phyloP scores from a whole-genome alignment of 2,797 vertebrate species.

The Ctenopoma multispine region DNA sequence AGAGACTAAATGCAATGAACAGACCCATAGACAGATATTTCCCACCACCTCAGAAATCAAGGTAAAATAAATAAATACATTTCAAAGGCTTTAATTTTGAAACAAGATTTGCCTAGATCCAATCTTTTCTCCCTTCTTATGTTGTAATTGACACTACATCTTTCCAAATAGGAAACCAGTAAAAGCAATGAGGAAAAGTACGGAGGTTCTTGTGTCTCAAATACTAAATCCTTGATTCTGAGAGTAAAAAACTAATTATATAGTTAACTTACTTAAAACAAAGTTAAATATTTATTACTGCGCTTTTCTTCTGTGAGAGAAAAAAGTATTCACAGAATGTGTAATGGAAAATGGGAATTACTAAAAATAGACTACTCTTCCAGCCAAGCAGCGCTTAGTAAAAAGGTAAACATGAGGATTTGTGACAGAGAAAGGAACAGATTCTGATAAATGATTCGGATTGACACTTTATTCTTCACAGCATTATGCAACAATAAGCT shows the following conservation, averaged over 20 bases:
- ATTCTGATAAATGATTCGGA: constrained; percentile 31
- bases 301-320: not conserved
- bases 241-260: not conserved
- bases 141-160: not conserved
- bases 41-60: no score
- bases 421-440: constrained; percentile 4
- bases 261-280: constrained; percentile 7
- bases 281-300: not conserved
- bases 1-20: no score
- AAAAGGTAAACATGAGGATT: constrained; percentile 6
- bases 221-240: not conserved
- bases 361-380: constrained; percentile 14
- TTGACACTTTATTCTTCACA: constrained; percentile 83
- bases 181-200: constrained; percentile 21
- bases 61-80: no score
- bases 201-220: constrained; percentile 31
- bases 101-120: constrained; percentile 11
- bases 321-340: constrained; percentile 15
- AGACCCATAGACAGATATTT: no score
- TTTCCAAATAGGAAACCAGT: constrained; percentile 69
- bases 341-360: constrained; percentile 44
- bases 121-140: not conserved
- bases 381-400: constrained; percentile 7
- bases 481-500: constrained; percentile 78
- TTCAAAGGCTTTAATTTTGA: constrained; percentile 50